Evolutionary conservation across 2,113 vertebrate species (phyloP).

Genomic region (Trematomus loennbergii): DNA sequence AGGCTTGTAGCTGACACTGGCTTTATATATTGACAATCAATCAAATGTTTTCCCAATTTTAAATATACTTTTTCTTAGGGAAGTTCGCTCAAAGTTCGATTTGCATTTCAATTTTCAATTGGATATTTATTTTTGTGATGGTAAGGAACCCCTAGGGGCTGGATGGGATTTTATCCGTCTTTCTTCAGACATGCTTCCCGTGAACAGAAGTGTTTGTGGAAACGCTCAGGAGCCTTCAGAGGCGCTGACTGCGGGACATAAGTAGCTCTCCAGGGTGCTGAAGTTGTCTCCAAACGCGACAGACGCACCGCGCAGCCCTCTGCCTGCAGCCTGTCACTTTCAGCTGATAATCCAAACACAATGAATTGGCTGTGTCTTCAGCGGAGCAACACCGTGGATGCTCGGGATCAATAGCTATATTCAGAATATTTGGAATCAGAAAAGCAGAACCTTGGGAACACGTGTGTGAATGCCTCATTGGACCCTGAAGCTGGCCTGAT

Average conservation of each 20-base stretch:
- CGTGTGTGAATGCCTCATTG: conserved; percentile 25
- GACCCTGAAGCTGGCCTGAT: conserved; percentile 39
- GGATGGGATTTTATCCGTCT: background rate
- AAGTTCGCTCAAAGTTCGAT: background rate
- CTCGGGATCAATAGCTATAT: conserved; percentile 16
- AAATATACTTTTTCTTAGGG: background rate
- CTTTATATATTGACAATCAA: conserved; percentile 34
- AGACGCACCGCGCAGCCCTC: conserved; percentile 42
- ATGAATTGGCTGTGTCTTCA: conserved; percentile 50
- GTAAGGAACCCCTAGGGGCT: background rate
- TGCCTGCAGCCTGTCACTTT: conserved; percentile 49
- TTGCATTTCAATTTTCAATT: background rate
- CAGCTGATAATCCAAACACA: conserved; percentile 44
- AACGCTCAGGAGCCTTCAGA: conserved; percentile 46
- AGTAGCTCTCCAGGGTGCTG: conserved; percentile 87
- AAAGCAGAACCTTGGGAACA: conserved; percentile 23
- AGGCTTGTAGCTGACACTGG: conserved; percentile 55
- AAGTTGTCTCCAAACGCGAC: conserved; percentile 76
- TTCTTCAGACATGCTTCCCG: conserved; percentile 37
- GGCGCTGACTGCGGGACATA: conserved; percentile 69
- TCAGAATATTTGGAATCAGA: background rate
- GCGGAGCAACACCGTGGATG: background rate
- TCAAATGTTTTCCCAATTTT: background rate
- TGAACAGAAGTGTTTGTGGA: conserved; percentile 56
- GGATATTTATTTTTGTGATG: background rate